Conservation (phyloP, 2,797 vertebrate species). For the Karalla daura region DNA sequence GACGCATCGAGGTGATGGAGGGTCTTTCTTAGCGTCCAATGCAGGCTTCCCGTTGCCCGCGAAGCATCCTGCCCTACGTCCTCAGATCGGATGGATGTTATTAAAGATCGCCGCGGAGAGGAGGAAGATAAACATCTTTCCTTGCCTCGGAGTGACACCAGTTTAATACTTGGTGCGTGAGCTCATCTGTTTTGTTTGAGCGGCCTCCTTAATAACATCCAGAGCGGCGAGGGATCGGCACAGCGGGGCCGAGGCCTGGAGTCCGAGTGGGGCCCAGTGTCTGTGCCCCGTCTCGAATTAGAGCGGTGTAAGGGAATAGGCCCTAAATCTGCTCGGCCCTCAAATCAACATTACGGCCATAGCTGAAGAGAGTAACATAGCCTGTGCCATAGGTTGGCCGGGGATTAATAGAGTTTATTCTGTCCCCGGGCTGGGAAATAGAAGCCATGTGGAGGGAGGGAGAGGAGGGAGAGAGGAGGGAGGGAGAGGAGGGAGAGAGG, state of each 20-base stretch:
- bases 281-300: conserved; percentile 62
- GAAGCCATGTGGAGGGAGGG: conserved; percentile 61
- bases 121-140: conserved; percentile 66
- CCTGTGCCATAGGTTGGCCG: conserved; percentile 49
- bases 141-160: conserved; percentile 66
- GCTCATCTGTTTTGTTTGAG: conserved; percentile 79
- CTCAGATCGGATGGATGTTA: conserved; percentile 44
- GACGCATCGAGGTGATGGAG: conserved; percentile 36
- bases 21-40: conserved; percentile 2
- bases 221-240: conserved; percentile 66
- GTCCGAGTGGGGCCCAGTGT: conserved; percentile 31
- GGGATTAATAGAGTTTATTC: conserved; percentile 69
- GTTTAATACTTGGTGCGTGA: conserved; percentile 73
- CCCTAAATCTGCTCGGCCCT: conserved; percentile 70
- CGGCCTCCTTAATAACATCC: conserved; percentile 76
- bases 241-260: conserved; percentile 41
- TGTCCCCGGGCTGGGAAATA: conserved; percentile 65
- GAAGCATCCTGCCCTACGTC: conserved; percentile 47
- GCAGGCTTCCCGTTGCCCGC: conserved; percentile 34
- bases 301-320: conserved; percentile 72
- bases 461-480: conserved; percentile 47
- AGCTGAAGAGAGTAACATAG: conserved; percentile 70
- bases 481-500: conserved; percentile 27
- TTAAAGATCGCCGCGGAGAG: conserved; percentile 49
- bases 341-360: conserved; percentile 70